Evolutionary conservation across 2,888 invertebrate genomes (phyloP), one percentile per base, ranked within the genome.

Genomic region (Venusia cambrica): DNA sequence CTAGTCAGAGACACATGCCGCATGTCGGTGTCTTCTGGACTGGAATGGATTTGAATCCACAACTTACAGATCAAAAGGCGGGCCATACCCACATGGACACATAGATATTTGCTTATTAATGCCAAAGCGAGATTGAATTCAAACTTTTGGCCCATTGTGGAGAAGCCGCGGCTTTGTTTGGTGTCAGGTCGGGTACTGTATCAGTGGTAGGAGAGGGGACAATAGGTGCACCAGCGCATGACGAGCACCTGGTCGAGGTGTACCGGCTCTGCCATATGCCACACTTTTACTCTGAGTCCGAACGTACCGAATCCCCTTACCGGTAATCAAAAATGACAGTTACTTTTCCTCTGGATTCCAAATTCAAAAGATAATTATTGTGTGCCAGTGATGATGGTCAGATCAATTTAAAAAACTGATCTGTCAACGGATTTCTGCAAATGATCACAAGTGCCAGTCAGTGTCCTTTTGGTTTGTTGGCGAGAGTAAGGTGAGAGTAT

Each of bases 201-300:
- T 58, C 54, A 47, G 52, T 51, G 48, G 55, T 56, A 54, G 46
- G 45, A 46, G 44, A 49, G 43, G 50, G 39, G 54, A 84, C 83
- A 85, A 85, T 83, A 72, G 80, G 85, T 78, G 83, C 84, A 80
- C 62, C 79, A 73, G 83, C 79, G 81, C 85, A 83, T 87, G 83
- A 85, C 87, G 85, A 61, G 63, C 85, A 85, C 83, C 87, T 85
- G 87, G 85, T 66, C 62, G 73, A 63, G 72, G 66, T 64, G 62
- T 81, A 84, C 84, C 73, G 84, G 80, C 75, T 72, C 60, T 59
- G 71, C 83, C 85, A 84, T 87, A 85, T 85, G 85, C 77, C 73
- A 62, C 73, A 11, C 26, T 33, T 11, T 33, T 17, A 28, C 12
- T 19, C 24, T 9, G 15, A 34, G 17, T 30, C 22, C 20, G 5